Evolutionary conservation across 2,888 invertebrate species (phyloP).

Genomic region (Cheilosia soror): DNA sequence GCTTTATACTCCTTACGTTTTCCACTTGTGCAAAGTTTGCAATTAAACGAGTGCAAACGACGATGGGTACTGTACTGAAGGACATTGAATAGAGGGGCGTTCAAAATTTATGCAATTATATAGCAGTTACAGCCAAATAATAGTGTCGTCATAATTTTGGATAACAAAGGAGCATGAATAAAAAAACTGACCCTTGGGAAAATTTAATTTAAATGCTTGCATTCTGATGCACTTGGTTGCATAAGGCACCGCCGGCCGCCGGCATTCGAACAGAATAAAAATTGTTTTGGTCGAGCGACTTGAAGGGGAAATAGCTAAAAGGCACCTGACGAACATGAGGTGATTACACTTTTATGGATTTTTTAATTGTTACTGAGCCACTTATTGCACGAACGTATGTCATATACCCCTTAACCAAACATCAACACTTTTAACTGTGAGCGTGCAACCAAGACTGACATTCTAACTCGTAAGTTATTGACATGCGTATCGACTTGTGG

Average conservation of each 20-base stretch:
- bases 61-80: background rate
- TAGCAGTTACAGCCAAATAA: slow-evolving; percentile 7
- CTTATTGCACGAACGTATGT: background rate
- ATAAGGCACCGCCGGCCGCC: background rate
- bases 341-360: slow-evolving; percentile 23
- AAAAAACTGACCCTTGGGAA: slow-evolving; percentile 18
- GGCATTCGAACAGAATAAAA: background rate
- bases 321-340: background rate
- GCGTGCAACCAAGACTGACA: no score
- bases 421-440: no score
- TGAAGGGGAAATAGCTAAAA: slow-evolving; percentile 16
- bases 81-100: slow-evolving; percentile 19
- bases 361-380: slow-evolving; percentile 28
- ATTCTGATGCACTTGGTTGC: slow-evolving; percentile 41
- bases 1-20: slow-evolving; percentile 1
- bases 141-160: slow-evolving; percentile 12
- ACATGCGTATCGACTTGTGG: no score
- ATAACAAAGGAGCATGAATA: slow-evolving; percentile 4
- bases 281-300: slow-evolving; percentile 35
- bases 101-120: slow-evolving; percentile 33
- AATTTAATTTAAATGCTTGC: slow-evolving; percentile 28
- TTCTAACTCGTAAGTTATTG: no score
- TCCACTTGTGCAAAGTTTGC: slow-evolving; percentile 10
- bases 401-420: background rate
- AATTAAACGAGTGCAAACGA: slow-evolving; percentile 34